Base-by-base conservation (phyloP, 2,888 invertebrate species). In the Cryptocheilus praepositus region DNA sequence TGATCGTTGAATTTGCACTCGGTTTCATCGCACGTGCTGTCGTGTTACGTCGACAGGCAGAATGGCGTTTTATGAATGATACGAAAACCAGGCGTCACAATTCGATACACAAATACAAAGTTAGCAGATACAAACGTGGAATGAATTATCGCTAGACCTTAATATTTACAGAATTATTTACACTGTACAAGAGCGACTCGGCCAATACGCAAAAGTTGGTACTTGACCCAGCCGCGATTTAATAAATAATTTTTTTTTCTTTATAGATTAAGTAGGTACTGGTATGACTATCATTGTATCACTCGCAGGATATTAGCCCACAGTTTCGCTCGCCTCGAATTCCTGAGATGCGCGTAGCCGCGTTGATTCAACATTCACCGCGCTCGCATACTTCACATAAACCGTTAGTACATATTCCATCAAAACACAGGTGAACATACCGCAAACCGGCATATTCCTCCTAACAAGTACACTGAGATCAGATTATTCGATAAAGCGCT, bases 261-360 rank as follows among this genome's bases (percentile, higher is more conserved):
- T 5, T 7, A 46, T 3, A 19, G 1, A 2, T 1, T 22, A 18
- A 36, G 44, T 43, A 25, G 5, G 15, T 49, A 18, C 45, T 51
- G 16, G 79, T 80, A 83, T 83, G 85, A 84, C 80, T 79, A 81
- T 80, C 80, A 76, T 78, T 62, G 60, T 81, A 82, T 84, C 82
- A 83, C 83, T 77, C 80, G 74, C 70, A 64, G 67, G 70, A 76
- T 56, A 62, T 51, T 59, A 25, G 61, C 60, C 56, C 46, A 62
- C 54, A 43, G 54, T 71, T 36, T 61, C 44, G 53, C 15, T 70
- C 69, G 52, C 43, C 44, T 65, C 28, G 52, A 43, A 53, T 68
- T 65, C 76, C 70, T 74, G 72, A 72, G 76, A 72, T 57, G 60
- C 16, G 51, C 64, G 64, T 19, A 55, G 2, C 0, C 1, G 52